Conservation (phyloP, 2,888 invertebrate genomes). For the Drosophila mayaguana region DNA sequence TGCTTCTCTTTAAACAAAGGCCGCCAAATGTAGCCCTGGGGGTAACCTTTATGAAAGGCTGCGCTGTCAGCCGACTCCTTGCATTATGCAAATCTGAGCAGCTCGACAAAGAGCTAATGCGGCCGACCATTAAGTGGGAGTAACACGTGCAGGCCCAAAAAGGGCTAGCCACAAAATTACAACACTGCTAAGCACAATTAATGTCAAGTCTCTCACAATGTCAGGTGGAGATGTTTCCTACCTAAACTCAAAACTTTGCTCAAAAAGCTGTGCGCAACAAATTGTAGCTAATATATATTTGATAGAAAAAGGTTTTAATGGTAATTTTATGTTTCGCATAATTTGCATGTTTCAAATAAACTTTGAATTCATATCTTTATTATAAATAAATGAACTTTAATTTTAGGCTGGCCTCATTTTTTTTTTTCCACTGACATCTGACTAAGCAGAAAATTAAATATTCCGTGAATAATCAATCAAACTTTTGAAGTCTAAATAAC, state of each 20-base stretch:
- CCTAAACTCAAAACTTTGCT: neutral
- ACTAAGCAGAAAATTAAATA: neutral
- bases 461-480: slow-evolving; percentile 13
- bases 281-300: neutral
- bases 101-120: slow-evolving; percentile 42
- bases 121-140: slow-evolving; percentile 23
- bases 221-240: neutral
- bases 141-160: slow-evolving; percentile 45
- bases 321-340: neutral
- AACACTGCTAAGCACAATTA: slow-evolving; percentile 37
- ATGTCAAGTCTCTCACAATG: slow-evolving; percentile 21
- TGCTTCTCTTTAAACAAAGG: slow-evolving; percentile 24
- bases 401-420: neutral
- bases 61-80: slow-evolving; percentile 20
- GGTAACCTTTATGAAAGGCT: slow-evolving; percentile 27
- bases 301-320: neutral
- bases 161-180: slow-evolving; percentile 27
- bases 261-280: neutral
- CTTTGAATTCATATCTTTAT: neutral
- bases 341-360: neutral
- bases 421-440: neutral
- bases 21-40: slow-evolving; percentile 22
- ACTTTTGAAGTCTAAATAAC: slow-evolving; percentile 1
- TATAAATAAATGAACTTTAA: neutral
- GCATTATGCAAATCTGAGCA: slow-evolving; percentile 49